Evolutionary conservation across 1,140 invertebrate species (phyloP), one percentile per base, ranked within the genome.

Genomic region (Andricus grossulariae): DNA sequence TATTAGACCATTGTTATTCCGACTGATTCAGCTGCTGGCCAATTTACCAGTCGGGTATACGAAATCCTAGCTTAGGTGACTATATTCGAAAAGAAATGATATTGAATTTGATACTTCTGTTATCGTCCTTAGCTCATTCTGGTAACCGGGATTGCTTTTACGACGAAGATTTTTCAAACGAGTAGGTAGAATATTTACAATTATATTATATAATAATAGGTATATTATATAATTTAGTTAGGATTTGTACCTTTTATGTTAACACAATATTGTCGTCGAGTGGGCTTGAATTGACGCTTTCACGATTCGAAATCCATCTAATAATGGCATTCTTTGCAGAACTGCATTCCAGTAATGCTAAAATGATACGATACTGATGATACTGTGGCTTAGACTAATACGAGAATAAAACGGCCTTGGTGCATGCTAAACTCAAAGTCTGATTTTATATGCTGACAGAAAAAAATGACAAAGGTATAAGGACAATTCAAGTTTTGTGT

Each of bases 401-500:
- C 52, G 66, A 49, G 45, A 50, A 66, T 52, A 49, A 75, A 45
- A 75, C 77, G 75, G 77, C 77, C 72, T 85, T 70, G 70, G 50
- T 76, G 71, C 50, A 72, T 80, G 73, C 60, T 83, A 73, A 73
- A 72, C 78, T 71, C 73, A 75, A 84, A 87, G 84, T 85, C 82
- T 88, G 86, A 88, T 86, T 88, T 87, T 88, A 87, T 88, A 87
- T 77, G 39, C 75, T 70, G 71, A 45, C 18, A 66, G 76, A 66
- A 76, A 52, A 32, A 15, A 73, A 25, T 74, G 73, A 76, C 72
- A 57, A 76, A 19, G 39, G 73, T 21, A 82, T 72, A 81, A 79
- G 60, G 54, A 50, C 11, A 32, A 54, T 82, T 78, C 66, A 76
- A 52, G 73, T 74, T 57, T 52, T 79, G 74, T 72, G 50, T 50